Evolutionary conservation across 2,888 invertebrate genomes (phyloP).

Genomic region (Neocrepidodera transversa): DNA sequence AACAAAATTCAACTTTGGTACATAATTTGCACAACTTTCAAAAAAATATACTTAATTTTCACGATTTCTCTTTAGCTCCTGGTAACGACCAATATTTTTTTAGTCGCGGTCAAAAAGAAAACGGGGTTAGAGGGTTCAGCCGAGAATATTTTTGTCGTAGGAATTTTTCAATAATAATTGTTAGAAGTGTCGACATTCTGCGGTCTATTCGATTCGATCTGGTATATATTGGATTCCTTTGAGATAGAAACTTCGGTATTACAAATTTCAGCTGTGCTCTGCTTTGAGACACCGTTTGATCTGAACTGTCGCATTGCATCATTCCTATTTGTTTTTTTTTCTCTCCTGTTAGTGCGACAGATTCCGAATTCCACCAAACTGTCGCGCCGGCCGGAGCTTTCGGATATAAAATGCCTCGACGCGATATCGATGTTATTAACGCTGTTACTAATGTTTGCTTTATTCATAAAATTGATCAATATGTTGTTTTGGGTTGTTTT

Average conservation of each 20-base stretch:
- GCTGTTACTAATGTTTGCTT: too few relatives aligned
- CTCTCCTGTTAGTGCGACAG: slow-evolving; percentile 3
- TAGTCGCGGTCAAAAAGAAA: slow-evolving; percentile 9
- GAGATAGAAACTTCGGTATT: slow-evolving; percentile 35
- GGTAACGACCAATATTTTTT: background rate
- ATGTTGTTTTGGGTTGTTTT: too few relatives aligned
- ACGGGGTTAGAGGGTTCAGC: slow-evolving; percentile 2
- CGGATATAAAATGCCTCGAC: too few relatives aligned
- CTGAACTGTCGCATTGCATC: slow-evolving; percentile 34
- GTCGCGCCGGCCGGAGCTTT: background rate
- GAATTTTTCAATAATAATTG: slow-evolving; percentile 37
- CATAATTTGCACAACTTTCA: too few relatives aligned
- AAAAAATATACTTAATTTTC: too few relatives aligned
- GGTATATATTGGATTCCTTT: slow-evolving; percentile 38
- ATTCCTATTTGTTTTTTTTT: slow-evolving; percentile 24
- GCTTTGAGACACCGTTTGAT: slow-evolving; percentile 28
- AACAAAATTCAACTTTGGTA: too few relatives aligned
- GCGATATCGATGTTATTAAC: too few relatives aligned
- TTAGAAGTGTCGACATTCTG: slow-evolving; percentile 33
- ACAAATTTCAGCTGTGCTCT: slow-evolving; percentile 30
- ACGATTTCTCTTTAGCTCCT: too few relatives aligned
- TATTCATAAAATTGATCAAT: too few relatives aligned
- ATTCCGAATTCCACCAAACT: slow-evolving; percentile 1
- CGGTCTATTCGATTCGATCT: slow-evolving; percentile 29
- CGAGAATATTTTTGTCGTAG: slow-evolving; percentile 23